A percentile compares a stretch with the other conserved stretches of the same genome.
phyloP scores from a whole-genome alignment of 2,888 invertebrate genomes.

The Volucella inflata region DNA sequence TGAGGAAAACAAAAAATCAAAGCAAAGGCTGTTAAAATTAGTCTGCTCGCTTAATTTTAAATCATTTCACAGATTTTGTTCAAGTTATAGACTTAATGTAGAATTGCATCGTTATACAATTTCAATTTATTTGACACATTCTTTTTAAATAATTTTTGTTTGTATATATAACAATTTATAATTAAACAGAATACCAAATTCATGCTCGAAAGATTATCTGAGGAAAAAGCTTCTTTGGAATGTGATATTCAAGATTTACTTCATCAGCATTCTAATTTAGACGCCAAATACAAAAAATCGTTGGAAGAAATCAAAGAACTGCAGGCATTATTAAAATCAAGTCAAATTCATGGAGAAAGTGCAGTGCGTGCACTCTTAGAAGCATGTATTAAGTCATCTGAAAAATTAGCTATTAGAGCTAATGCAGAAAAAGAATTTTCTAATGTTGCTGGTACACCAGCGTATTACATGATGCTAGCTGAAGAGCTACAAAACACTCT shows the following conservation, averaged over 20 bases:
- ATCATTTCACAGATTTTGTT: too few relatives aligned
- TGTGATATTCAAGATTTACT: constrained; percentile 87
- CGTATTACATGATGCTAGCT: constrained; percentile 78
- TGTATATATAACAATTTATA: constrained; percentile 1
- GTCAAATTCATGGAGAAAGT: constrained; percentile 80
- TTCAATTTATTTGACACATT: not conserved
- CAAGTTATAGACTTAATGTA: too few relatives aligned
- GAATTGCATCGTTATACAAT: too few relatives aligned
- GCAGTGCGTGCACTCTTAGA: constrained; percentile 76
- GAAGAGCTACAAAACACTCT: constrained; percentile 77
- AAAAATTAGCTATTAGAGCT: constrained; percentile 76
- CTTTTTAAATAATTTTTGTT: not conserved
- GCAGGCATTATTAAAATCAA: constrained; percentile 78
- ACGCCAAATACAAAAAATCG: constrained; percentile 83
- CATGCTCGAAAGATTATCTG: constrained; percentile 86
- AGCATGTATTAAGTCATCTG: constrained; percentile 77
- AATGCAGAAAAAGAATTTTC: constrained; percentile 78
- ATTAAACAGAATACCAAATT: constrained; percentile 86
- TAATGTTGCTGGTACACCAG: constrained; percentile 76
- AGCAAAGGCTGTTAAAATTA: too few relatives aligned
- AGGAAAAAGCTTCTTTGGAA: constrained; percentile 84
- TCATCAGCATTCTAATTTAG: constrained; percentile 88
- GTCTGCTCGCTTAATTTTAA: too few relatives aligned
- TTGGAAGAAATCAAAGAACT: constrained; percentile 77
- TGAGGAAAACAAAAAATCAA: too few relatives aligned